Conservation (phyloP, 1,140 invertebrate species). For the Mya arenaria region DNA sequence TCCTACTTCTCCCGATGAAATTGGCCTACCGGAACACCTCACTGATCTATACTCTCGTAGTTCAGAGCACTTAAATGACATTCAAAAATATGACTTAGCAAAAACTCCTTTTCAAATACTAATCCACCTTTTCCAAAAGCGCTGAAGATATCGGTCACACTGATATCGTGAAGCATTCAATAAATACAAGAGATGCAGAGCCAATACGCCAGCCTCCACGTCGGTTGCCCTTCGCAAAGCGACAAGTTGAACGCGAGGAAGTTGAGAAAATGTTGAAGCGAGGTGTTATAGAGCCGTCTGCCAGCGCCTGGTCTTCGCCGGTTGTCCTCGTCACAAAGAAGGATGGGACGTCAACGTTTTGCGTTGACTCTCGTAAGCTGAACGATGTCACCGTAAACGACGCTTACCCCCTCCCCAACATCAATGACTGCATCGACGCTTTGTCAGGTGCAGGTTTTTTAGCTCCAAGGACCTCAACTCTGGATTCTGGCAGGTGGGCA, state of each 20-base stretch:
- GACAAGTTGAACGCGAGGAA: not conserved
- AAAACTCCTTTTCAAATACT: too few relatives aligned
- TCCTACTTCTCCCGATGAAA: too few relatives aligned
- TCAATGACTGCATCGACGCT: conserved; percentile 64
- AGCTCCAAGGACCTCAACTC: conserved; percentile 53
- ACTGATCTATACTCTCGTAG: not conserved
- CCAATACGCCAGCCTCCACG: not conserved
- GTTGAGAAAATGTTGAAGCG: conserved; percentile 7
- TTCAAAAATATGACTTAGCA: not conserved
- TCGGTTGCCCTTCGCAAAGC: not conserved
- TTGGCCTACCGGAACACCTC: conserved; percentile 9
- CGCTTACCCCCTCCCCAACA: too few relatives aligned
- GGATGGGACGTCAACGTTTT: too few relatives aligned
- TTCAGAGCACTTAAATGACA: not conserved
- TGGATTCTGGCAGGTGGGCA: conserved; percentile 79
- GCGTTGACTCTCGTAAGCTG: too few relatives aligned
- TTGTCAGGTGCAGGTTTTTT: conserved; percentile 57
- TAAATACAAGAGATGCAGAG: not conserved
- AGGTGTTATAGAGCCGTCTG: conserved; percentile 33
- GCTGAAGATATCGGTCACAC: not conserved
- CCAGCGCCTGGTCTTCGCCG: conserved; percentile 71
- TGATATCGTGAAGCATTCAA: not conserved
- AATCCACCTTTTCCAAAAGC: too few relatives aligned
- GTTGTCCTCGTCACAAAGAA: conserved; percentile 81
- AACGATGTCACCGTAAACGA: too few relatives aligned